Conservation (phyloP, 2,888 invertebrate genomes). For the Listrodromus nycthemerus region DNA sequence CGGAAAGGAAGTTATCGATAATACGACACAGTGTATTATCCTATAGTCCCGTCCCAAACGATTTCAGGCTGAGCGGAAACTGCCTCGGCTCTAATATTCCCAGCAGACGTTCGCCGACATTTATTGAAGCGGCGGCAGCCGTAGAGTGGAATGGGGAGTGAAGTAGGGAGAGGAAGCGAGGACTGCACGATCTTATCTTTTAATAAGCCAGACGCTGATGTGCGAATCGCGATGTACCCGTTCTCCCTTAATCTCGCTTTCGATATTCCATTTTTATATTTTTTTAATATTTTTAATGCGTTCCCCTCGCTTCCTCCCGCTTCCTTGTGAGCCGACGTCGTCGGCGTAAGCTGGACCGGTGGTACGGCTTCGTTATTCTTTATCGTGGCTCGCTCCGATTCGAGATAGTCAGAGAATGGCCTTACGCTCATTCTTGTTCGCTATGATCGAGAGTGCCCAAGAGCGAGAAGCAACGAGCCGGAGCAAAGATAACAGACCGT, state of each 20-base stretch:
- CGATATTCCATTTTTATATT: neutral
- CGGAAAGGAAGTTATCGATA: constrained; percentile 32
- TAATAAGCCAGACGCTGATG: constrained; percentile 61
- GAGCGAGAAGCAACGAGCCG: constrained; percentile 36
- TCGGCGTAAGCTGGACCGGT: neutral
- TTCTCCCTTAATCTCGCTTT: constrained; percentile 41
- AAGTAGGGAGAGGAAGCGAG: neutral
- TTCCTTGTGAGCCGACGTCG: constrained; percentile 25
- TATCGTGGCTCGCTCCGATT: constrained; percentile 45
- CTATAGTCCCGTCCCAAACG: constrained; percentile 22
- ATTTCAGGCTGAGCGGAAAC: constrained; percentile 31
- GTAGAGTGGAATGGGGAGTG: neutral
- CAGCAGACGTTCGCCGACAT: constrained; percentile 49
- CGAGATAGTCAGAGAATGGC: neutral
- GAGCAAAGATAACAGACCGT: constrained; percentile 23
- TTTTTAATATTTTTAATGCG: neutral
- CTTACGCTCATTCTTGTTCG: constrained; percentile 5
- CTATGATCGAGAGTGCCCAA: constrained; percentile 24
- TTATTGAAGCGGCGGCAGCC: constrained; percentile 3
- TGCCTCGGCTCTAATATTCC: constrained; percentile 48
- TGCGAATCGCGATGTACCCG: constrained; percentile 60
- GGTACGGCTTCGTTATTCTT: constrained; percentile 44
- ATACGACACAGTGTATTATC: constrained; percentile 48
- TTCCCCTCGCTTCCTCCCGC: constrained; percentile 6
- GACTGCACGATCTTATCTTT: constrained; percentile 55